Conservation (phyloP, 2,113 vertebrate species). For the Syngnathoides biaculeatus region DNA sequence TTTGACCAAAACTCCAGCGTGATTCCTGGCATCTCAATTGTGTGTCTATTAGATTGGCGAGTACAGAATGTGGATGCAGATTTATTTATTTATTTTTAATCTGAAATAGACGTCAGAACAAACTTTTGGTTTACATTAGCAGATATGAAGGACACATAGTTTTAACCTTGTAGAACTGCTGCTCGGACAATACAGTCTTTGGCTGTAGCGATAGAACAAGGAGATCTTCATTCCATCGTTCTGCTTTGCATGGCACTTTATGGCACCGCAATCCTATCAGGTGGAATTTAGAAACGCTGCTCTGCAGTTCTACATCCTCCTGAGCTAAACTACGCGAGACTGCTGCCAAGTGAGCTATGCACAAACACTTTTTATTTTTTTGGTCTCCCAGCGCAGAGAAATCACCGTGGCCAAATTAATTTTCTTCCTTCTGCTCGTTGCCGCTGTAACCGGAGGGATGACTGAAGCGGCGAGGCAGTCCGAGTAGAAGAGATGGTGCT, state of each 20-base stretch:
- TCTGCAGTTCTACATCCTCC: constrained; percentile 51
- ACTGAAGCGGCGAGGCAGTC: constrained; percentile 55
- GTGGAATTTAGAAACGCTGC: constrained; percentile 54
- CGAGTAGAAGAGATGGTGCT: constrained; percentile 47
- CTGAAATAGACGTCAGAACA: not conserved
- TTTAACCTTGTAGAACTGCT: constrained; percentile 1
- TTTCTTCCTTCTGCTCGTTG: constrained; percentile 60
- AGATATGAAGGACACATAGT: not conserved
- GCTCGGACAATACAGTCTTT: constrained; percentile 13
- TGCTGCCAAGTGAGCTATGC: constrained; percentile 54
- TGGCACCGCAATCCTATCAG: constrained; percentile 45
- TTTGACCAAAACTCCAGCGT: not conserved
- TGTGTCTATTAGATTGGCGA: not conserved
- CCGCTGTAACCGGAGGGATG: constrained; percentile 63
- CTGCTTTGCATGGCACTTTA: constrained; percentile 46
- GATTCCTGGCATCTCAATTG: not conserved
- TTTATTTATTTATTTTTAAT: not conserved
- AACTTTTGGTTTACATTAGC: not conserved
- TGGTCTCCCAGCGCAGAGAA: constrained; percentile 37
- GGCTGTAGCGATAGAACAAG: not conserved
- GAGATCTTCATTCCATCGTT: constrained; percentile 28
- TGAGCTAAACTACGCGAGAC: constrained; percentile 46
- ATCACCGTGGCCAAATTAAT: constrained; percentile 65
- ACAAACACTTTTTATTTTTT: constrained; percentile 39
- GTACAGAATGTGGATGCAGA: not conserved